Evolutionary conservation across 2,888 invertebrate genomes (phyloP), one percentile per base, ranked within the genome.

Genomic region (Drosophila borborema): DNA sequence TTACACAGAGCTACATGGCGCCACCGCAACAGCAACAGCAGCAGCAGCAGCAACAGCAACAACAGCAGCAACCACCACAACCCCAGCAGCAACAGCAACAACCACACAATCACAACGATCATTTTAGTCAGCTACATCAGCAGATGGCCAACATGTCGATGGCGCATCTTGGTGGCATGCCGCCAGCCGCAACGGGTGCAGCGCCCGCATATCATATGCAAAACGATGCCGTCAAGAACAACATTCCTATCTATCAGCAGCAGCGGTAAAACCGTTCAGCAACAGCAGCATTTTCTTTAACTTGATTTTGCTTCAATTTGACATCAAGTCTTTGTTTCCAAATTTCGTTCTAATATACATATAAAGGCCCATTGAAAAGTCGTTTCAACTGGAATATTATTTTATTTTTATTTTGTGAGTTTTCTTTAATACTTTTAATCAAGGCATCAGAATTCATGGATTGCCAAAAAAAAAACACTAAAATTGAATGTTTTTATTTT

Each of bases 191-290:
- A 20, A 62, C 77, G 40, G 72, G 80, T 23, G 72, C 75, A 49
- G 82, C 85, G 56, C 90, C 92, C 64, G 92, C 88, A 63, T 90
- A 91, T 80, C 90, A 91, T 68, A 90, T 91, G 65, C 92, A 91
- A 75, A 91, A 90, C 77, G 92, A 92, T 77, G 84, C 91, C 56
- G 86, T 91, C 58, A 92, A 91, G 74, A 90, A 91, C 71, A 93
- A 93, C 91, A 93, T 93, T 92, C 93, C 93, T 80, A 91, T 93
- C 72, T 93, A 92, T 82, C 93, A 93, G 81, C 93, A 93, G 81
- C 93, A 93, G 84, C 92, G 93, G 92, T 93, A 93, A 93, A 90
- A 91, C 73, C 64, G 74, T 67, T 64, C 4, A 36, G 14, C 49
- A 49, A n/a, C 31, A 64, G 34, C 49, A 56, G 10, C 16, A 40